phyloP scores from a whole-genome alignment of 2,113 vertebrate genomes.

The Cololabis saira region DNA sequence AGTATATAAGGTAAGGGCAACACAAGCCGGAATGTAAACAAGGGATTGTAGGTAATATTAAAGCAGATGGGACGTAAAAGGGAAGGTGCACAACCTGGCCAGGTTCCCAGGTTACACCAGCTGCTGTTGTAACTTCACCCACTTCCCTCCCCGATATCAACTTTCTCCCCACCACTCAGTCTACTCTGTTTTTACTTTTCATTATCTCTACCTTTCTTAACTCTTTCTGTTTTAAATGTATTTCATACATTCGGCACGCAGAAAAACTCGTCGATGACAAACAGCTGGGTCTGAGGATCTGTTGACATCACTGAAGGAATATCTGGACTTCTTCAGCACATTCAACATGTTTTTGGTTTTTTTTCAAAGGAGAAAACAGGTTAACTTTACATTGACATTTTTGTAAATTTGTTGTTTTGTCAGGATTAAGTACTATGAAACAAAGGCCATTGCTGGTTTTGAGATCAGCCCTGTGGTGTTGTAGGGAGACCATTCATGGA shows the following conservation, averaged over 20 bases:
- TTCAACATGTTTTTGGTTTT: neutral
- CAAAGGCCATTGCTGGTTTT: neutral
- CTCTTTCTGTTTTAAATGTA: too few species aligned
- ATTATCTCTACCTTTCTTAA: too few species aligned
- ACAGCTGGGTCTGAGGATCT: conserved; percentile 23
- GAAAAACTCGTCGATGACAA: conserved; percentile 18
- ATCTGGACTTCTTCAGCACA: too few species aligned
- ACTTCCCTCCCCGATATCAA: conserved; percentile 60
- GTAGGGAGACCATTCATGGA: too few species aligned
- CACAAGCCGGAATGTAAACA: conserved; percentile 35
- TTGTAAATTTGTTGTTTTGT: conserved; percentile 7
- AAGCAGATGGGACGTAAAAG: conserved; percentile 74
- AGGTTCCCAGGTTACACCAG: conserved; percentile 83
- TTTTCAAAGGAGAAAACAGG: neutral
- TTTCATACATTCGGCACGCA: too few species aligned
- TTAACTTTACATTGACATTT: neutral
- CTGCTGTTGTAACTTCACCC: conserved; percentile 84
- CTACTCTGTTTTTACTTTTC: neutral
- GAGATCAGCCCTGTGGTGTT: too few species aligned
- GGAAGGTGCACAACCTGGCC: conserved; percentile 69
- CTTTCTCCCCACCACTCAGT: conserved; percentile 10
- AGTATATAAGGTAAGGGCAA: conserved; percentile 32
- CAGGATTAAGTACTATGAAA: neutral
- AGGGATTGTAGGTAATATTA: conserved; percentile 53
- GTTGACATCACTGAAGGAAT: conserved; percentile 6